Evolutionary conservation across 2,888 invertebrate genomes (phyloP), one percentile per base, ranked within the genome.

Genomic region (Emmelina monodactyla): DNA sequence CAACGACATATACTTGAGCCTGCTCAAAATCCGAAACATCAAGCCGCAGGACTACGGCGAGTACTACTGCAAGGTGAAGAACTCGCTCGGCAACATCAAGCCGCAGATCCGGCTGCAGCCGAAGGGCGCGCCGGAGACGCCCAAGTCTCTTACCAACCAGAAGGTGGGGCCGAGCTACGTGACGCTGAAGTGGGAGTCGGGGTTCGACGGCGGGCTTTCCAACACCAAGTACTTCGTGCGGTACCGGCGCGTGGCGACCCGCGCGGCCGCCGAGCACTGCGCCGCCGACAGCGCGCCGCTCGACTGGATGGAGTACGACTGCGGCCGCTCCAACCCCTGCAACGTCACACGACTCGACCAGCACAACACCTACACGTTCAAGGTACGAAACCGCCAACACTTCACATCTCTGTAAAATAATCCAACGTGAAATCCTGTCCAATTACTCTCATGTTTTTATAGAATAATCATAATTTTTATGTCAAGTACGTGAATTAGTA

Each of bases 171-270:
- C 89, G 10, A 89, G 88, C 37, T 90, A 84, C 53, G 91, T 94
- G 0, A 87, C 90, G 0, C 72, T 95, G 13, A 83, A 85, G 38
- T 95, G 94, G 94, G 90, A 91, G 53, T 87, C 92, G 0, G 94
- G 94, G 1, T 96, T 95, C 60, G 92, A 95, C 61, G 95, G 95
- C 0, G 95, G 95, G 0, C 70, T 93, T 35, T 85, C 87, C 32
- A 91, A 88, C 51, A 94, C 94, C 1, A 93, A 92, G 57, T 93
- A 91, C 69, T 91, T 91, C 53, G 89, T 93, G n/a, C 85, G 88
- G 19, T 93, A 91, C 60, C 85, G 88, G 30, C 85, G 89, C 16
- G 85, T 88, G 2, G 84, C 86, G 11, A 41, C 47, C 2, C 47
- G 53, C 0, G 82, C 85, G 0, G 66, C 69, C 52, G 82, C 82